phyloP scores from a whole-genome alignment of 2,797 vertebrate species.

The Esox masquinongy region DNA sequence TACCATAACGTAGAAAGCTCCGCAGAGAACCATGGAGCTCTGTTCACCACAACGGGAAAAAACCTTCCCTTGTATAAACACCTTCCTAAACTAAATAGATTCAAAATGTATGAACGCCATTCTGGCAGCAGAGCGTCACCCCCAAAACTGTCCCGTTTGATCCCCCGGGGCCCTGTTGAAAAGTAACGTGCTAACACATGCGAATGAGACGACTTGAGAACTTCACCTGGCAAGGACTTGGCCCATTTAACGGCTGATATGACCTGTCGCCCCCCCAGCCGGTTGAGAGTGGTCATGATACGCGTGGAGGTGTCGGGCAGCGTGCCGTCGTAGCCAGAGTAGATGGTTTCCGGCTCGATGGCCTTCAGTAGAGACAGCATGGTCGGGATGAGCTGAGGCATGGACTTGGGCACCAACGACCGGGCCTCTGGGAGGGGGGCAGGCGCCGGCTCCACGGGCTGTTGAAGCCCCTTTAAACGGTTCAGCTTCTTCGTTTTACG shows the following conservation, averaged over 20 bases:
- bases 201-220: no score
- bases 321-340: slow-evolving; percentile 90
- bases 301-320: slow-evolving; percentile 89
- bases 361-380: slow-evolving; percentile 93
- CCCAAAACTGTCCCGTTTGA: no score
- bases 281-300: slow-evolving; percentile 93
- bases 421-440: slow-evolving; percentile 59
- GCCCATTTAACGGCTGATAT: slow-evolving; percentile 97
- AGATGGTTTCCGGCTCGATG: slow-evolving; percentile 94
- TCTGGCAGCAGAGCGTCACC: no score
- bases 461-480: slow-evolving; percentile 84
- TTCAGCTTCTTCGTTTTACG: slow-evolving; percentile 93
- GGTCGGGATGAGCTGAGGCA: slow-evolving; percentile 91
- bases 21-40: no score
- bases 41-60: no score
- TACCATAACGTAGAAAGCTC: no score
- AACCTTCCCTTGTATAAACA: no score
- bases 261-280: slow-evolving; percentile 92
- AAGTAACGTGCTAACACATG: no score
- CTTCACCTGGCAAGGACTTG: slow-evolving; percentile 92
- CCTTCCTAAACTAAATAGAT: no score
- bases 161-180: no score
- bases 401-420: slow-evolving; percentile 84
- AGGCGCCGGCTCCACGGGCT: slow-evolving; percentile 53
- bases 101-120: no score